Conservation (phyloP, 2,888 invertebrate species). For the Tenthredo mesomela region DNA sequence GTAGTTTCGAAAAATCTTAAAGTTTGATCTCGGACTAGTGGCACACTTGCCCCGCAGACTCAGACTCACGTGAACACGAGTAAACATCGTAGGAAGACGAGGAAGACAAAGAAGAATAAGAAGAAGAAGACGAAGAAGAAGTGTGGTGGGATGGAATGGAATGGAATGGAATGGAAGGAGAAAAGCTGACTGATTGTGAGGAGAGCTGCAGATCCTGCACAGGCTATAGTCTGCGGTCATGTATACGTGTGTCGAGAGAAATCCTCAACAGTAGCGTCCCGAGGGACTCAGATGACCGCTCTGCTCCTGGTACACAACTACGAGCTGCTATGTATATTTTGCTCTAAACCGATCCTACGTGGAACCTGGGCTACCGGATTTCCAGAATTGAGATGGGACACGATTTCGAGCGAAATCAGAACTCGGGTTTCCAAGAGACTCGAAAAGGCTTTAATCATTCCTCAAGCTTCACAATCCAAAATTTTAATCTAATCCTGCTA, state of each 20-base stretch:
- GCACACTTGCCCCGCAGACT: constrained; percentile 52
- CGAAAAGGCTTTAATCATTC: not conserved
- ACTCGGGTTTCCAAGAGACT: not conserved
- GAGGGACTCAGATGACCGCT: constrained; percentile 64
- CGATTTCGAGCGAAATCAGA: constrained; percentile 56
- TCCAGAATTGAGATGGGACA: constrained; percentile 68
- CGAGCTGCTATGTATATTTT: constrained; percentile 51
- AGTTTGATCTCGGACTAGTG: constrained; percentile 68
- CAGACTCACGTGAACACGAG: constrained; percentile 70
- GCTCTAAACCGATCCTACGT: constrained; percentile 72
- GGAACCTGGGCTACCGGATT: constrained; percentile 74
- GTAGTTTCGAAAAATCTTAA: constrained; percentile 72
- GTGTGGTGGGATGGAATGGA: constrained; percentile 49
- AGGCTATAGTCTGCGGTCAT: not conserved
- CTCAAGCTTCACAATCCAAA: not conserved
- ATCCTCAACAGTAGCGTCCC: constrained; percentile 43
- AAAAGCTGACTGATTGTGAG: constrained; percentile 41
- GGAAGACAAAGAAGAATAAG: constrained; percentile 50
- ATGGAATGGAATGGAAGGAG: constrained; percentile 17
- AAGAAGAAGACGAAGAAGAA: constrained; percentile 47
- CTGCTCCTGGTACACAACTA: constrained; percentile 58
- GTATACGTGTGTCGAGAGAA: constrained; percentile 5
- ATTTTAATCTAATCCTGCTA: not conserved
- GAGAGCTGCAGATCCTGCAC: not conserved
- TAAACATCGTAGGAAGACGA: constrained; percentile 63